These are phyloP conservation scores for Ahaetulla prasina DNA, from an alignment of 2,113 vertebrate genomes.

Conservation along the genomic window DNA sequence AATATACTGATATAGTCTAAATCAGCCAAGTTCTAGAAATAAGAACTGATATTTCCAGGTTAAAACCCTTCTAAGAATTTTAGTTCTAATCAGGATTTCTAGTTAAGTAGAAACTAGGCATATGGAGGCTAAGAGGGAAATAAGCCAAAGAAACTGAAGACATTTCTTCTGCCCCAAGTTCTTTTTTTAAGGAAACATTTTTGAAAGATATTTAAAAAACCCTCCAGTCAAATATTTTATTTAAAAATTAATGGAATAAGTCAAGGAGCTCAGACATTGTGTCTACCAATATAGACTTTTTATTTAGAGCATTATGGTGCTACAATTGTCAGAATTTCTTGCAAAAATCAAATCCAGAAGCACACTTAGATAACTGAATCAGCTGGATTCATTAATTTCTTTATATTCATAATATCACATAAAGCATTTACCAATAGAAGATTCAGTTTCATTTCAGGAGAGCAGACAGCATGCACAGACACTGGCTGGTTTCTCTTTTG, in stretches of 20 bases:
- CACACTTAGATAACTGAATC: too few species aligned
- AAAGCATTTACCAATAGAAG: too few species aligned
- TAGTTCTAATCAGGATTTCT: conserved; percentile 25
- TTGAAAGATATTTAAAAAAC: neutral
- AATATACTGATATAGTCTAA: conserved; percentile 66
- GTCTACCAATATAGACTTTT: neutral
- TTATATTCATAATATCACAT: too few species aligned
- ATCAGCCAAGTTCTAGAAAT: conserved; percentile 37
- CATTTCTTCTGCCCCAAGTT: neutral
- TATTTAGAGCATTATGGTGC: neutral
- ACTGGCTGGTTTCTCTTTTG: too few species aligned
- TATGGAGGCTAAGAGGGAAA: neutral
- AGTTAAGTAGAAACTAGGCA: neutral
- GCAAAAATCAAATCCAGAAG: too few species aligned
- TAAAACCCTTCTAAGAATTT: conserved; percentile 22
- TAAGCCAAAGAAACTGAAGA: neutral
- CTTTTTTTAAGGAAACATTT: neutral
- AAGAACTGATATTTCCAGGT: conserved; percentile 41
- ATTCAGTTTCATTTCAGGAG: too few species aligned
- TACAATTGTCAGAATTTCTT: neutral
- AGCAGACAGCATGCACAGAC: too few species aligned
- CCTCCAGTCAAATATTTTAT: neutral
- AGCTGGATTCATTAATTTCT: too few species aligned
- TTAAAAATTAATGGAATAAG: neutral
- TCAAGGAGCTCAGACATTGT: neutral